A percentile compares a stretch with the other conserved stretches of the same genome.
Evolutionary conservation across 2,113 vertebrate species (phyloP).

Genomic region (Pterocles gutturalis): DNA sequence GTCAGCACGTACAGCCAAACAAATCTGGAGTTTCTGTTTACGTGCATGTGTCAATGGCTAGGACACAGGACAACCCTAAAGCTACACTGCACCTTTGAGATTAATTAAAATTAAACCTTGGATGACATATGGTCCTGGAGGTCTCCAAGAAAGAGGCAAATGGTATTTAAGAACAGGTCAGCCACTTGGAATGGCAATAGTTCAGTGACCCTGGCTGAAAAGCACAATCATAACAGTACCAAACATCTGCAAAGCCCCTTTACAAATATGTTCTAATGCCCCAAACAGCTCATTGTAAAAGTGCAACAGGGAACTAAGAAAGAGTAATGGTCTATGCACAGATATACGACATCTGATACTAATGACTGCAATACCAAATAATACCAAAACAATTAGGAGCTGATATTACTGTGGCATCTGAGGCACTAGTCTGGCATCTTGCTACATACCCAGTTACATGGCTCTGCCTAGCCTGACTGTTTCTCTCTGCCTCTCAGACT

Average conservation of each 20-base stretch:
- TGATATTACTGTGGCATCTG: neutral
- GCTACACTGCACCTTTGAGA: neutral
- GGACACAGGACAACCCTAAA: neutral
- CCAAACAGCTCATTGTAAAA: neutral
- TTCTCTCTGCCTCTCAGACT: neutral
- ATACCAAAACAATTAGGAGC: neutral
- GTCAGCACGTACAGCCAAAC: neutral
- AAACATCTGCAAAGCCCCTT: neutral
- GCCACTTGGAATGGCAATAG: neutral
- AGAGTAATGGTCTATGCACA: neutral
- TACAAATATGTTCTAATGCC: neutral
- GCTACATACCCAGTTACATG: neutral
- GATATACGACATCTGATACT: neutral
- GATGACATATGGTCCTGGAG: neutral
- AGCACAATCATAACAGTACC: neutral
- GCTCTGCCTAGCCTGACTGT: neutral
- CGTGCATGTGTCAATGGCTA: accelerated
- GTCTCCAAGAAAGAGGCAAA: neutral
- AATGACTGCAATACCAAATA: neutral
- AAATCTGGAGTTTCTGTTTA: neutral
- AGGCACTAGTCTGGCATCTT: neutral
- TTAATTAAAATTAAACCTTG: neutral
- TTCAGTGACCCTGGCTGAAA: neutral
- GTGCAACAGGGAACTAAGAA: neutral
- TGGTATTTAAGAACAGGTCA: neutral